phyloP scores from a whole-genome alignment of 2,113 vertebrate species.

The Sapajus apella region DNA sequence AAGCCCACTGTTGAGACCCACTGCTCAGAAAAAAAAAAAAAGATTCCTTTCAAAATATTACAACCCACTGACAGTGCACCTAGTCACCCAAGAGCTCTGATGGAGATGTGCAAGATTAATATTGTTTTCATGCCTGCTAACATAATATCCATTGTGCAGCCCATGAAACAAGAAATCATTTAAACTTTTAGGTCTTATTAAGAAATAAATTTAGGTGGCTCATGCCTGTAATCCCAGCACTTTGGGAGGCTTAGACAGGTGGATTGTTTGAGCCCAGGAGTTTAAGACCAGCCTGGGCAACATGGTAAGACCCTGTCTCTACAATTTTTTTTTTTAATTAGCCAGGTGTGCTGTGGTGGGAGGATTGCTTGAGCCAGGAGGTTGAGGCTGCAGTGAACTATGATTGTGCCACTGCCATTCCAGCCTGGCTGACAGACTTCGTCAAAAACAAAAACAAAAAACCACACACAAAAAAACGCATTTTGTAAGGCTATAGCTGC shows the following conservation, averaged over 20 bases:
- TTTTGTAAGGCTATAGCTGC: background rate
- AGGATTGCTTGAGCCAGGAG: background rate
- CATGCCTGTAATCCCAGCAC: background rate
- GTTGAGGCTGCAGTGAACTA: background rate
- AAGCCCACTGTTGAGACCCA: background rate
- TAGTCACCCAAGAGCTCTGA: background rate
- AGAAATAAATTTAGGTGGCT: background rate
- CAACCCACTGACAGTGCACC: background rate
- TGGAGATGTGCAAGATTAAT: background rate
- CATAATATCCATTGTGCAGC: background rate
- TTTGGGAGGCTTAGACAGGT: background rate
- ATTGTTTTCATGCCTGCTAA: background rate
- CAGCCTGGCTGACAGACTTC: background rate
- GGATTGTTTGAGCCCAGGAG: background rate
- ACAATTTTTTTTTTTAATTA: background rate
- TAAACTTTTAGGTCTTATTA: background rate
- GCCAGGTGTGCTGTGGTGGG: background rate
- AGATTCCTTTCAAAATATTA: background rate
- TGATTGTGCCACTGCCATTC: background rate
- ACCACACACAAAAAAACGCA: background rate
- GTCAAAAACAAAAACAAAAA: background rate
- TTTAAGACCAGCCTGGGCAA: background rate
- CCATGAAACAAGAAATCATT: background rate
- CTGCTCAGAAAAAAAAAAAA: background rate
- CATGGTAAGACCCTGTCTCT: background rate